phyloP scores from a whole-genome alignment of 1,140 invertebrate species.

The Plectrocnemia conspersa region DNA sequence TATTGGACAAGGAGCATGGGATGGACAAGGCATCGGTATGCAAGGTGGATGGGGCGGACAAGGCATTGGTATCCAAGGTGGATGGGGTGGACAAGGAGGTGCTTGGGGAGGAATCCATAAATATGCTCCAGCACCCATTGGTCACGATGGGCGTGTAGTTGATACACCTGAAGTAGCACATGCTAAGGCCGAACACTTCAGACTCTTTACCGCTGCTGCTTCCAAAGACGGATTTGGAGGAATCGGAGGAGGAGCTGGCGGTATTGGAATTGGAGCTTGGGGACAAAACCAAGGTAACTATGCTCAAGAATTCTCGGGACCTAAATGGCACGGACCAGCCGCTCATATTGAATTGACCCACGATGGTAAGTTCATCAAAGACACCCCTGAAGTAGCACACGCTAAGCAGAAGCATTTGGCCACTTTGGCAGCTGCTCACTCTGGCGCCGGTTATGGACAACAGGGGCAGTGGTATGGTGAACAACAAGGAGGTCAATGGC shows the following conservation, averaged over 20 bases:
- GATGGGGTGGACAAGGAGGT: conserved; percentile 21
- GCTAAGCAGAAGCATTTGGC: conserved; percentile 45
- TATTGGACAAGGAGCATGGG: conserved; percentile 14
- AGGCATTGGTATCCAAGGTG: neutral
- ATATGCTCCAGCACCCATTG: conserved; percentile 23
- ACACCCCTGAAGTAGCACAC: conserved; percentile 50
- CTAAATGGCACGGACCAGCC: conserved; percentile 34
- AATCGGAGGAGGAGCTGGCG: conserved; percentile 49
- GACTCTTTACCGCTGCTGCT: conserved; percentile 29
- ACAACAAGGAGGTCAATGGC: conserved; percentile 11
- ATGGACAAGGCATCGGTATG: conserved; percentile 1
- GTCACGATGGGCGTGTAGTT: conserved; percentile 40
- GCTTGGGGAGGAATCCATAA: conserved; percentile 18
- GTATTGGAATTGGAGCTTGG: conserved; percentile 43
- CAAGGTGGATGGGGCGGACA: conserved; percentile 8
- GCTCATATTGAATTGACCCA: conserved; percentile 50
- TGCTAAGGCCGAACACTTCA: conserved; percentile 45
- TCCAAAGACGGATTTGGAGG: conserved; percentile 43
- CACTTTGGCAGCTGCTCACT: conserved; percentile 42
- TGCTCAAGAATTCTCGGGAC: conserved; percentile 10
- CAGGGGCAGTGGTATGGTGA: conserved; percentile 4
- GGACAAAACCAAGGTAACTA: conserved; percentile 38
- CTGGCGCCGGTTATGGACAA: neutral
- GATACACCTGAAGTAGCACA: conserved; percentile 51
- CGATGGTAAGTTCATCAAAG: conserved; percentile 50